Conservation (phyloP, 2,797 vertebrate species). For the Rhinella marina region DNA sequence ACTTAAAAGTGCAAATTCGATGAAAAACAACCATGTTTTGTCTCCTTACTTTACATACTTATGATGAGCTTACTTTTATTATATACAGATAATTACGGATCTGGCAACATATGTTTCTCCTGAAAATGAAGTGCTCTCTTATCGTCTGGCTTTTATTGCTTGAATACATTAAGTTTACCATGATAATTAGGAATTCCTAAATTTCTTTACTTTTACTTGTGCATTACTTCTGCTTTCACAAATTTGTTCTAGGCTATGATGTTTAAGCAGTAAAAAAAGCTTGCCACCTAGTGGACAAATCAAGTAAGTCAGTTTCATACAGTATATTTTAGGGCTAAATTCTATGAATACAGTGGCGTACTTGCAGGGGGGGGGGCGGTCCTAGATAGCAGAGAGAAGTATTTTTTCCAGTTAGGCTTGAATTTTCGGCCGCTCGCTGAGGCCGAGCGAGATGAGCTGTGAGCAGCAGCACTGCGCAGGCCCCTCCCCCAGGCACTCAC, state of each 20-base stretch:
- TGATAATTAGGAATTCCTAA: slow-evolving; percentile 1
- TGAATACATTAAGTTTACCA: not conserved
- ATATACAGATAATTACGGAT: slow-evolving; percentile 1
- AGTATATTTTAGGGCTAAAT: not conserved
- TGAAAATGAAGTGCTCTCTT: not conserved
- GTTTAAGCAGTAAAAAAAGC: not conserved
- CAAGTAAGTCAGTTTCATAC: not conserved
- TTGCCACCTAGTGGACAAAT: not conserved
- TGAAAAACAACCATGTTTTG: not conserved
- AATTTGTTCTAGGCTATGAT: not conserved
- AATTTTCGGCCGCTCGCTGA: too few relatives aligned
- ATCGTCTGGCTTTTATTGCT: not conserved
- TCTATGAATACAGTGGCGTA: not conserved
- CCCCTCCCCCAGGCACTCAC: too few relatives aligned
- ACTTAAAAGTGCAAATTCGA: slow-evolving; percentile 4
- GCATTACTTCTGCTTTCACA: not conserved
- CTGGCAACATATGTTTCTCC: slow-evolving; percentile 3
- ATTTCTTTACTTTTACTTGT: not conserved
- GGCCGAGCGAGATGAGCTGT: too few relatives aligned
- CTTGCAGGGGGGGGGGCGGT: too few relatives aligned
- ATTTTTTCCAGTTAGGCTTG: too few relatives aligned
- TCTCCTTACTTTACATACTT: slow-evolving; percentile 20
- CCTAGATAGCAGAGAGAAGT: too few relatives aligned
- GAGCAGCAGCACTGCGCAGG: too few relatives aligned
- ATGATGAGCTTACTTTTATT: slow-evolving; percentile 11